Base-by-base conservation (phyloP, 2,888 invertebrate genomes). In the Acrobasis repandana region DNA sequence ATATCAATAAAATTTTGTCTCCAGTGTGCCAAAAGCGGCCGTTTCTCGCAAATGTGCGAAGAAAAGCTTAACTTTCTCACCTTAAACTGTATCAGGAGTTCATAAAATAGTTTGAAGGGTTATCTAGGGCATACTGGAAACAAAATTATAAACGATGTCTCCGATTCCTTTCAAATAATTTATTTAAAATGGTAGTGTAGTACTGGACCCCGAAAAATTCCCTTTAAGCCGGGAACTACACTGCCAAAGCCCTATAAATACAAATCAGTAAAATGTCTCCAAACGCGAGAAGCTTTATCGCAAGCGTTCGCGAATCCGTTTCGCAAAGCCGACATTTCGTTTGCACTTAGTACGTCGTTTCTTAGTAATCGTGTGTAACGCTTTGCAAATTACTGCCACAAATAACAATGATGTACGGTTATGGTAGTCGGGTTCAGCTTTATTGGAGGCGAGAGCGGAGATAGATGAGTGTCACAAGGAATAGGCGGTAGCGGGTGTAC, bases 391-490 rank as follows among this genome's bases (percentile, higher is more conserved):
- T 87, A 87, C 86, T 83, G 76, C 80, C 78, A 87, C 88, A 89
- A 89, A 89, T 88, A 85, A 88, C 87, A 78, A 81, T 89, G 89
- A 89, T 85, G 79, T 83, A 88, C 80, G 86, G 77, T 88, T 84
- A 88, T 86, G 74, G 85, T 79, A 67, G 66, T 66, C 68, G 70
- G 63, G 65, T 66, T 69, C 62, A 63, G 62, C 3, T 54, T 60
- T 56, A 16, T 67, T 65, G 50, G 43, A 14, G 64, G 68, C 65
- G 68, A 43, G 36, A 67, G 68, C 64, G 68, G 51, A 14, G 46
- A 43, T 28, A 28, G 16, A 16, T 11, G 33, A n/a, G 9, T 59
- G 33, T 16, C 15, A 9, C 46, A 52, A 38, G 36, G 8, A 11
- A 49, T 18, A 36, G 38, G 56, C 28, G 20, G 28, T 9, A 15